Evolutionary conservation across 1,140 invertebrate species (phyloP), one percentile per base, ranked within the genome.

Genomic region (Rhopalosiphum maidis): DNA sequence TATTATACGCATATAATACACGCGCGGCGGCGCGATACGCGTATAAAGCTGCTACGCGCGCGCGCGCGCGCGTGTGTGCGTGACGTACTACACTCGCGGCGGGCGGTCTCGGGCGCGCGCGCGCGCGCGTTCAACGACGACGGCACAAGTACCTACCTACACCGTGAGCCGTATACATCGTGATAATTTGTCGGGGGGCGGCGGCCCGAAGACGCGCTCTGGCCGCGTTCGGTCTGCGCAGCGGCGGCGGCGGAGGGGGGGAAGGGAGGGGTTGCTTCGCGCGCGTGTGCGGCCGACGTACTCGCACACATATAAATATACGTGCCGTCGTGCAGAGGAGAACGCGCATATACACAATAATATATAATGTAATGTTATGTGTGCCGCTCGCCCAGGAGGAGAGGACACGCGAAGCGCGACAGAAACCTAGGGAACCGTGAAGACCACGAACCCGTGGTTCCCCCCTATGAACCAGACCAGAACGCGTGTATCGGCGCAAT

Each of bases 371-470:
- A 4, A 41, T 41, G 3, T 41, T 30, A 18, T 51, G 15, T 51
- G 48, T 51, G 48, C 86, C 6, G 46, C 21, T 35, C 35, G 48
- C 22, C 89, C 6, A 30, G 48, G 89, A 68, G 46, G 30, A 82
- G 82, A 86, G 54, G 46, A 55, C 91, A 93, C 77, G 91, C 35
- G 91, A 93, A 93, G 91, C 91, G 91, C 91, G 48, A 93, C 91
- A 86, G 91, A 83, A 77, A 91, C 68, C 37, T 43, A 93, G 91
- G 54, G 77, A 55, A 93, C 91, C 91, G 91, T 93, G 91, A 93
- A 93, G 91, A 93, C 91, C 91, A 93, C 91, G 91, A 93, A 93
- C 91, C 91, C 91, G 91, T 93, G 91, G 91, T 93, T 93, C 91
- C 90, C 90, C 91, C 91, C 48, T 35, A 35, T 93, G 77, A 93